phyloP scores from a whole-genome alignment of 2,797 vertebrate species.

The Oreonectes daqikongensis region DNA sequence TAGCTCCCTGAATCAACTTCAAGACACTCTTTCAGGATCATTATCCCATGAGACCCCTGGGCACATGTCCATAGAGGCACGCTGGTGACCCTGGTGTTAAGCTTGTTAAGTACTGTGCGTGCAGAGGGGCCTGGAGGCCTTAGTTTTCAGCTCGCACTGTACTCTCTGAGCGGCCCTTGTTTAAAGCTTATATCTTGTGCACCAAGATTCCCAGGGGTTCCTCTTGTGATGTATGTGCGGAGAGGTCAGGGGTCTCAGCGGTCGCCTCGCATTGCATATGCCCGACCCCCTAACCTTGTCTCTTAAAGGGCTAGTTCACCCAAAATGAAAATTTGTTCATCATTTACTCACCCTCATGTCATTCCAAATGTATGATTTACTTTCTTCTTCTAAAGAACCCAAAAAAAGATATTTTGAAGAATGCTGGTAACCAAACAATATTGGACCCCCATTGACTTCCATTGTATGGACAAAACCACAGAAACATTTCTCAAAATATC shows the following conservation, averaged over 20 bases:
- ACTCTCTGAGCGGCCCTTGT: conserved; percentile 7
- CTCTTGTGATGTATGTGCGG: not conserved
- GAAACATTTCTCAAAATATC: not conserved
- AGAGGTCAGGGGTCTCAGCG: not conserved
- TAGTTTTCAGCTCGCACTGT: conserved; percentile 1
- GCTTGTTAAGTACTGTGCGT: conserved; percentile 5
- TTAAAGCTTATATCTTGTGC: not conserved
- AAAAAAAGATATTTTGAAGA: too few relatives aligned
- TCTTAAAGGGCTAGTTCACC: too few relatives aligned
- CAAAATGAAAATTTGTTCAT: too few relatives aligned
- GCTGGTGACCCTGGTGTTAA: conserved; percentile 14
- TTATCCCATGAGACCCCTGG: conserved; percentile 3
- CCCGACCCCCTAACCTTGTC: not conserved
- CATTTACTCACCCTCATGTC: too few relatives aligned
- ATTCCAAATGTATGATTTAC: too few relatives aligned
- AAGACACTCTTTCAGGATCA: conserved; percentile 12
- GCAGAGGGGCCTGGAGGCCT: conserved; percentile 3
- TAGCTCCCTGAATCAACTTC: not conserved
- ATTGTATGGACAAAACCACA: too few relatives aligned
- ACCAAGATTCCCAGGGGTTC: not conserved
- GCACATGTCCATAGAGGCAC: not conserved
- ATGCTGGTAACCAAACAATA: too few relatives aligned
- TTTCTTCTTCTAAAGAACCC: too few relatives aligned
- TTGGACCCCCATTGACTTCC: too few relatives aligned
- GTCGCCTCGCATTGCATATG: not conserved